Evolutionary conservation across 1,140 invertebrate genomes (phyloP).

Genomic region (roundworm (Caenorhabditis elegans)): WBcel235 BX284604.4:14507001-14507500

Average conservation of each 20-base stretch:
- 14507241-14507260: conserved; percentile 16
- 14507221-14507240: conserved; percentile 2
- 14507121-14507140: neutral
- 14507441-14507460: too few relatives aligned
- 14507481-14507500: too few relatives aligned
- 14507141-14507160: neutral
- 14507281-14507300: neutral
- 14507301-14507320: neutral
- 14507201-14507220: too few relatives aligned
- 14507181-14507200: conserved; percentile 17
- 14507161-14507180: conserved; percentile 5
- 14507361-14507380: too few relatives aligned
- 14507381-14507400: too few relatives aligned
- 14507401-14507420: too few relatives aligned
- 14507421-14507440: too few relatives aligned
- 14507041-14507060: neutral
- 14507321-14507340: neutral
- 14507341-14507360: neutral
- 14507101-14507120: neutral
- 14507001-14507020: too few relatives aligned
- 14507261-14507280: too few relatives aligned
- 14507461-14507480: too few relatives aligned
- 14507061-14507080: too few relatives aligned
- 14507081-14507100: neutral
- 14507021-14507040: neutral